Base-by-base conservation (phyloP, 2,113 vertebrate genomes). In the Catharus minimus region DNA sequence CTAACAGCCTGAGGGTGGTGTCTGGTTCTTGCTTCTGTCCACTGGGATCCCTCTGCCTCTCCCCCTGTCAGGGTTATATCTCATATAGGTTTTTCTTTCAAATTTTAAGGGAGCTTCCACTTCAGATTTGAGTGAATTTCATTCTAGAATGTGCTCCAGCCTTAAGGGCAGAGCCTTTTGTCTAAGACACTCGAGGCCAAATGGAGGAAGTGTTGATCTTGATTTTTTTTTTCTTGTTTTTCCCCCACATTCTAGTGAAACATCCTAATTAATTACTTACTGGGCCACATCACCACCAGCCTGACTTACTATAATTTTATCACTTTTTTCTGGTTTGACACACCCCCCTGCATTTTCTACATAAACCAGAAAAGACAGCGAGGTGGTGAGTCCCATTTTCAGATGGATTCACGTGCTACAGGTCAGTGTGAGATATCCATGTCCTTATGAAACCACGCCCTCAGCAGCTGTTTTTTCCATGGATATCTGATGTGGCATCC, bases 281-380 rank as follows among this genome's bases (percentile, higher is more conserved):
- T 62, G 56, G 32, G 32, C 15, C 16, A 36, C 3, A 10, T 58
- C 11, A 58, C 12, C 26, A 66, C 18, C 23, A 36, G 14, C 15
- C n/a, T 57, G 13, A 38, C 15, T 57, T 65, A 18, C 2, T 65
- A 3, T 21, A 23, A 62, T 53, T 39, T 46, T 44, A 22, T 33
- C 0, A 4, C 22, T 39, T 7, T 38, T 16, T 38, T 66, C 7
- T 57, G 21, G 16, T 86, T 77, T 80, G 22, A 27, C 13, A 30
- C 1, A 38, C 1, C 0, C 2, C 24, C 5, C 11, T 21, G 5
- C 3, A 11, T 65, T 61, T 15, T 43, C 15, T 41, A 10, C 43
- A 33, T 14, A 50, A 24, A 49, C 16, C 8, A 38, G 66, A 72
- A 88, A 61, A 55, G 77, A 57, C n/a, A 66, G 57, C 11, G 58